Evolutionary conservation across 2,888 invertebrate species (phyloP), one percentile per base, ranked within the genome.

Genomic region (Ophonus ardosiacus): DNA sequence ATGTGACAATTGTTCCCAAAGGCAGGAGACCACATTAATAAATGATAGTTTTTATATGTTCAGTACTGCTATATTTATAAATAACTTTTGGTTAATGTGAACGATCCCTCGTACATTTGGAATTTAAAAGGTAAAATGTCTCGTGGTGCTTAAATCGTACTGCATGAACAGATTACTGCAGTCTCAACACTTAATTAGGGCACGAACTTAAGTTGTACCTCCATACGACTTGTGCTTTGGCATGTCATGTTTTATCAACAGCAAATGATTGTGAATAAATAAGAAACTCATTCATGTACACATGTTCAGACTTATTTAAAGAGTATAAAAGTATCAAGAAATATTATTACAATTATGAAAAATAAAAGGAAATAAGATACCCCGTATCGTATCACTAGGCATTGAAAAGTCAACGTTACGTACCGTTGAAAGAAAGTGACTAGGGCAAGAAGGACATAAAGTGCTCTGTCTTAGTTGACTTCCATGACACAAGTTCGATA

Each of bases 291-390:
- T 68, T 38, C 68, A 68, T 82, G 21, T 85, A 85, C 85, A 85
- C 85, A 71, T 80, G 40, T 85, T 85, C 80, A 80, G 85, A 85
- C 80, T 80, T 85, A 80, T 85, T 78, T 57, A 85, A 85, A 80
- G 80, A 79, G 85, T 85, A 85, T 80, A 85, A 85, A 85, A 85
- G 68, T 85, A 85, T 80, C 80, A 80, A 79, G 85, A 80, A 80
- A 85, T 85, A 85, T 85, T 78, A 71, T 80, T 79, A 84, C 76
- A 79, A 85, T 78, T 85, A 80, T 80, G 80, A 68, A 85, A 31
- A 80, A 80, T 80, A 85, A 84, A 85, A 68, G 56, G 40, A 71
- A 85, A 84, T 43, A 38, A 80, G 80, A 85, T 71, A 80, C 59
- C 68, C 59, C 57, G 57, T 38, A 68, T 85, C 18, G 24, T 80